Evolutionary conservation across 2,113 vertebrate species (phyloP).

Genomic region (Oenanthe oenanthe): DNA sequence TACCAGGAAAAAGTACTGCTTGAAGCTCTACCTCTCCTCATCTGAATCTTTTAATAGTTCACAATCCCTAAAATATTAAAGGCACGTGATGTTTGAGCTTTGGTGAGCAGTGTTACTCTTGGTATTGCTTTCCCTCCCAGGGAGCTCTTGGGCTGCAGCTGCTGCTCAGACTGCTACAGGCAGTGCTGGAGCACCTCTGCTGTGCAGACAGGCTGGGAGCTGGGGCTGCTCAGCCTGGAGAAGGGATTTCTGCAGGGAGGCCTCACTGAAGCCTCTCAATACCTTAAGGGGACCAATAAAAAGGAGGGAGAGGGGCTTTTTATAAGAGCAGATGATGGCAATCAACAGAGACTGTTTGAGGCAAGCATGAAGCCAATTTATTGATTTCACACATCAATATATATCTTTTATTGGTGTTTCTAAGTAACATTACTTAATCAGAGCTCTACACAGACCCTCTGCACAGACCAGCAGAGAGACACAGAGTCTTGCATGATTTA

Average conservation of each 20-base stretch:
- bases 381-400: no score
- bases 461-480: no score
- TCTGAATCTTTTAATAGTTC: accelerated
- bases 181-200: background rate
- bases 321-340: background rate
- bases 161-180: background rate
- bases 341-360: no score
- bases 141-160: background rate
- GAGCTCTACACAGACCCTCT: no score
- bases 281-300: background rate
- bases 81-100: background rate
- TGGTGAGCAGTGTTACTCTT: background rate
- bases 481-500: no score
- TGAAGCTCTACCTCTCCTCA: background rate
- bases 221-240: background rate
- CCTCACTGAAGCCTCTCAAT: background rate
- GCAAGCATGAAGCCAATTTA: no score
- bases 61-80: background rate
- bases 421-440: no score
- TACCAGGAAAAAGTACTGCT: background rate
- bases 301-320: background rate
- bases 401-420: no score
- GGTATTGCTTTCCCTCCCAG: no score
- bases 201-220: background rate
- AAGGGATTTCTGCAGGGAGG: background rate